Evolutionary conservation across 2,888 invertebrate species (phyloP).

Genomic region (Entomobrya multifasciata): DNA sequence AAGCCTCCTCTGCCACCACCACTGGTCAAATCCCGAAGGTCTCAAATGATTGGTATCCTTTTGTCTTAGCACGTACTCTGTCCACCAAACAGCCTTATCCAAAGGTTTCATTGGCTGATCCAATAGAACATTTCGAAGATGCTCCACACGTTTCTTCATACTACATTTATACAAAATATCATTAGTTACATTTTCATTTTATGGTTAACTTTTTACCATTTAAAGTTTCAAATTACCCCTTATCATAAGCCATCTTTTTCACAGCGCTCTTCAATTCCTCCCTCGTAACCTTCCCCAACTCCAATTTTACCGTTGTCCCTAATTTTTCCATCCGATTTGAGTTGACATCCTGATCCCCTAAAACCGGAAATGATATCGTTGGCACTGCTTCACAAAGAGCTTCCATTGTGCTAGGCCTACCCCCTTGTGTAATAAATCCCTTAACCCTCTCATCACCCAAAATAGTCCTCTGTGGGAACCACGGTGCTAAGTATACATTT

Average conservation of each 20-base stretch:
- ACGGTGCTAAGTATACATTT: slow-evolving; percentile 76
- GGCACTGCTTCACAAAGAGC: slow-evolving; percentile 75
- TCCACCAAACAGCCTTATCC: slow-evolving; percentile 57
- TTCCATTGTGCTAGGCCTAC: slow-evolving; percentile 71
- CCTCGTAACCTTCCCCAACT: slow-evolving; percentile 52
- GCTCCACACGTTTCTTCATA: slow-evolving; percentile 18
- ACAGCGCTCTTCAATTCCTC: slow-evolving; percentile 52
- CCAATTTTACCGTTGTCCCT: slow-evolving; percentile 60
- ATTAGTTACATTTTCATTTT: too few species aligned
- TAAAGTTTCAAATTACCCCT: too few species aligned
- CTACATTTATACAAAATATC: not conserved
- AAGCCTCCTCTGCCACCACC: slow-evolving; percentile 64
- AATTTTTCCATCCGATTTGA: slow-evolving; percentile 55
- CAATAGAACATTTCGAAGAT: slow-evolving; percentile 23
- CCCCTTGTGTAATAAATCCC: slow-evolving; percentile 70
- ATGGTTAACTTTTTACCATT: too few species aligned
- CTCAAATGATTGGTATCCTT: slow-evolving; percentile 47
- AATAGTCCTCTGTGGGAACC: slow-evolving; percentile 79
- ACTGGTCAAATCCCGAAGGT: slow-evolving; percentile 40
- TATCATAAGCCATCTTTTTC: slow-evolving; percentile 1
- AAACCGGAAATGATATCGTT: slow-evolving; percentile 67
- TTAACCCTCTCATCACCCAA: slow-evolving; percentile 9
- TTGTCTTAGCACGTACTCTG: slow-evolving; percentile 66
- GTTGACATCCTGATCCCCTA: slow-evolving; percentile 73
- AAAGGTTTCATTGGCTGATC: slow-evolving; percentile 38